Percentiles rank a stretch among this genome's conserved stretches.
Conservation (phyloP, 2,797 vertebrate species). For the Valencia hispanica region DNA sequence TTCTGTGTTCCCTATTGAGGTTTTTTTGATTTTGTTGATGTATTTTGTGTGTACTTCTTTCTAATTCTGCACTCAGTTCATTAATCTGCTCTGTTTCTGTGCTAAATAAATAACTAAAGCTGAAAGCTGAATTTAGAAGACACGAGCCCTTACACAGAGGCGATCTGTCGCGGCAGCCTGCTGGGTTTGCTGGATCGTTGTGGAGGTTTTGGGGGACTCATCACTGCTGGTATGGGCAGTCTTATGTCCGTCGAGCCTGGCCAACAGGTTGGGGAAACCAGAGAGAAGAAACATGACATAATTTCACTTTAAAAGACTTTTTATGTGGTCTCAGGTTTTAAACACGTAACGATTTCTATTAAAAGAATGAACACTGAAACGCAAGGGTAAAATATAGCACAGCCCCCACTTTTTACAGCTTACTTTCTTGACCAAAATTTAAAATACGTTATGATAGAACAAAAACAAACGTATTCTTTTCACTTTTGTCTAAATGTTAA, state of each 20-base stretch:
- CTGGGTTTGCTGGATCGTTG: constrained; percentile 63
- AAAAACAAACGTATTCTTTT: background rate
- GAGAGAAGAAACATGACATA: background rate
- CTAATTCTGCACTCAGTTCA: background rate
- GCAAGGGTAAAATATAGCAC: background rate
- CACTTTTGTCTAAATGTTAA: background rate
- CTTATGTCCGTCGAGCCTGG: constrained; percentile 18
- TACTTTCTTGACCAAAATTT: too few species aligned
- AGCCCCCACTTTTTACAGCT: too few species aligned
- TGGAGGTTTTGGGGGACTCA: constrained; percentile 51
- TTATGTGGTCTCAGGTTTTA: background rate
- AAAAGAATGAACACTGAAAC: background rate
- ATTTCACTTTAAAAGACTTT: background rate
- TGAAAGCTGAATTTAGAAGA: background rate
- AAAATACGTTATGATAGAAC: too few species aligned
- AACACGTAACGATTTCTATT: background rate
- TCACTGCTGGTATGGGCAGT: constrained; percentile 12
- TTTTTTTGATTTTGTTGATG: too few species aligned
- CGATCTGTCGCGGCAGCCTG: constrained; percentile 40
- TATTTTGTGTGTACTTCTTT: too few species aligned
- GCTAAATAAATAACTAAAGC: background rate
- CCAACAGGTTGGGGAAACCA: constrained; percentile 4
- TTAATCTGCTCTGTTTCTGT: background rate
- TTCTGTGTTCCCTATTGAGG: background rate
- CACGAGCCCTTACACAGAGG: constrained; percentile 68